Percentiles rank a stretch among this genome's conserved stretches.
Evolutionary conservation across 2,113 vertebrate genomes (phyloP).

Genomic region (Chloropsis cyanopogon): DNA sequence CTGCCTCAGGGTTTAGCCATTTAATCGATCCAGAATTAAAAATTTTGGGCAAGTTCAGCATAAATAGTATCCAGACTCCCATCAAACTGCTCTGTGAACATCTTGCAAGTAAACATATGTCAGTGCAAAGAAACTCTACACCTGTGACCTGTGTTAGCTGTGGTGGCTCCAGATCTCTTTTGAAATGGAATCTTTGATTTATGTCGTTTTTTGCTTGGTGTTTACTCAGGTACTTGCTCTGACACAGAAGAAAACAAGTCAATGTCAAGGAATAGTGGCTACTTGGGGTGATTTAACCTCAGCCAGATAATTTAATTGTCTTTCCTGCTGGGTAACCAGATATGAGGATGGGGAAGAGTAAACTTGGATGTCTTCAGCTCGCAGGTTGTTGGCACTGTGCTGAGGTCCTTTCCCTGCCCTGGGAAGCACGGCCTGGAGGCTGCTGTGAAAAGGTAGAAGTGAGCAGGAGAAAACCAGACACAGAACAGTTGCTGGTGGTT

Average conservation of each 20-base stretch:
- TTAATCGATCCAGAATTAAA: neutral
- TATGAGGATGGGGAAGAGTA: neutral
- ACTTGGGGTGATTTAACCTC: neutral
- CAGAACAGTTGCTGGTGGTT: neutral
- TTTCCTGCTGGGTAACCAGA: neutral
- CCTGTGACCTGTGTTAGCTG: neutral
- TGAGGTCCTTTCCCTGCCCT: neutral
- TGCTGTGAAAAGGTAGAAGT: neutral
- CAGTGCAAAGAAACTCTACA: neutral
- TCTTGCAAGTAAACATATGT: neutral
- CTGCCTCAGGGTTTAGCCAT: neutral
- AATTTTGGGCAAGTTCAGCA: neutral
- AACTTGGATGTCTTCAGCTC: neutral
- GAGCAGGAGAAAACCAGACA: constrained; percentile 39
- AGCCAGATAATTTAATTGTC: neutral
- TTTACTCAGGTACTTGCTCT: neutral
- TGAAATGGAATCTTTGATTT: neutral
- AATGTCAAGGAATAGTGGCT: neutral
- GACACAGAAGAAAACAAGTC: neutral
- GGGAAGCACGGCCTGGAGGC: neutral
- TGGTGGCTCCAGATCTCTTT: neutral
- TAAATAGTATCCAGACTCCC: neutral
- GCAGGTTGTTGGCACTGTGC: neutral
- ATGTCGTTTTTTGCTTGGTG: neutral
- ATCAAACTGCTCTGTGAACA: neutral